Percentiles rank a stretch among this genome's conserved stretches.
These are phyloP conservation scores for Sinosuthora webbiana DNA, from an alignment of 2,113 vertebrate genomes.

Conservation along the genomic window DNA sequence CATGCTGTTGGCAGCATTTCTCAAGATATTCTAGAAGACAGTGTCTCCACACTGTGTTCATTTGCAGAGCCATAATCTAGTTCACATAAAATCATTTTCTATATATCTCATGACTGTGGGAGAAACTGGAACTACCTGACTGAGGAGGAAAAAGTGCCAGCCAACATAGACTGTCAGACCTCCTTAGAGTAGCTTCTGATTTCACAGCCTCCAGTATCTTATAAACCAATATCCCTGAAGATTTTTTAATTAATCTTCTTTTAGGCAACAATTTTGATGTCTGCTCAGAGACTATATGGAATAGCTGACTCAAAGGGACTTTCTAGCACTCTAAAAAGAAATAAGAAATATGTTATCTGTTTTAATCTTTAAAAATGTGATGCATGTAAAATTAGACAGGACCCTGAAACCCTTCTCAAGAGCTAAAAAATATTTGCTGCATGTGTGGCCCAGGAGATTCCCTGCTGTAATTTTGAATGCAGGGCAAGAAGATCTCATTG, in stretches of 20 bases:
- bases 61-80: not conserved
- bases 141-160: not conserved
- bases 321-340: not conserved
- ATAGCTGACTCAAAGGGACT: not conserved
- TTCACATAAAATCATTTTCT: not conserved
- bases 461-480: not conserved
- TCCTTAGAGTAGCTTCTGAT: not conserved
- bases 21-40: not conserved
- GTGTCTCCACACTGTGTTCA: not conserved
- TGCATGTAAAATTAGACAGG: not conserved
- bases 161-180: not conserved
- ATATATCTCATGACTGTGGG: not conserved
- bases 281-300: not conserved
- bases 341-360: not conserved
- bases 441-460: not conserved
- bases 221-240: not conserved
- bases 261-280: not conserved
- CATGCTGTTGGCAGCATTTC: not conserved
- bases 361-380: not conserved
- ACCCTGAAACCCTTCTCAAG: not conserved
- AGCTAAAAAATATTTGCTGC: not conserved
- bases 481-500: not conserved
- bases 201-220: not conserved
- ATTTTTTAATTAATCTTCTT: not conserved
- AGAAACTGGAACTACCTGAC: not conserved